phyloP scores from a whole-genome alignment of 92 coral and sea anemone genomes.

The Diadumene lineata region DNA sequence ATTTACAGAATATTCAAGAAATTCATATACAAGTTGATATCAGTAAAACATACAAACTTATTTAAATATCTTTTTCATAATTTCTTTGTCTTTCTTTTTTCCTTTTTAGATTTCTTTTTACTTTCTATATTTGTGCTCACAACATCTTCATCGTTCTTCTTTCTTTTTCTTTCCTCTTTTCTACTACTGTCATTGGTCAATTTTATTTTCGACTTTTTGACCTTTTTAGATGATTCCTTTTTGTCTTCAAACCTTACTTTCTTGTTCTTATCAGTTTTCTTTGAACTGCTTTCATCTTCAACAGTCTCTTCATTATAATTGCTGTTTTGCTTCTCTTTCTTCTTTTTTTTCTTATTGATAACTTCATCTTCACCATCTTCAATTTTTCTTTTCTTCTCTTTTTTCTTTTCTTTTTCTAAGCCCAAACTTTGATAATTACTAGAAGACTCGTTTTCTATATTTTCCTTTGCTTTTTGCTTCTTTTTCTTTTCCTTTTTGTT shows the following conservation, averaged over 20 bases:
- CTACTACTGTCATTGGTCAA: background rate
- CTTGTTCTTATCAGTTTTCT: background rate
- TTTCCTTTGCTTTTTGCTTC: background rate
- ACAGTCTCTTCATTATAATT: background rate
- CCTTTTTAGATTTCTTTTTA: background rate
- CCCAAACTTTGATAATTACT: too few species aligned
- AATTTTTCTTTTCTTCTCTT: slow-evolving; percentile 12
- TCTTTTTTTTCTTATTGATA: background rate
- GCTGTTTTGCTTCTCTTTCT: background rate
- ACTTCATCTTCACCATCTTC: background rate
- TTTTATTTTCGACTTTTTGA: background rate
- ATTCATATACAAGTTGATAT: too few species aligned
- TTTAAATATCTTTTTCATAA: background rate
- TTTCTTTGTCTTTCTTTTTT: background rate
- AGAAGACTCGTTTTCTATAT: background rate
- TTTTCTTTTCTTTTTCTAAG: background rate
- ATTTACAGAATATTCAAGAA: too few species aligned
- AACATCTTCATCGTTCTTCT: background rate
- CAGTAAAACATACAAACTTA: background rate
- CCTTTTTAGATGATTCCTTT: background rate
- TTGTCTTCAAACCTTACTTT: background rate
- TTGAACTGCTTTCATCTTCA: background rate
- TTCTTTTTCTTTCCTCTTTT: background rate
- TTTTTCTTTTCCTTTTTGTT: slow-evolving; percentile 4
- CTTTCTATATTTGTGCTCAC: background rate